phyloP scores from a whole-genome alignment of 2,113 vertebrate genomes.

The Neofelis nebulosa region DNA sequence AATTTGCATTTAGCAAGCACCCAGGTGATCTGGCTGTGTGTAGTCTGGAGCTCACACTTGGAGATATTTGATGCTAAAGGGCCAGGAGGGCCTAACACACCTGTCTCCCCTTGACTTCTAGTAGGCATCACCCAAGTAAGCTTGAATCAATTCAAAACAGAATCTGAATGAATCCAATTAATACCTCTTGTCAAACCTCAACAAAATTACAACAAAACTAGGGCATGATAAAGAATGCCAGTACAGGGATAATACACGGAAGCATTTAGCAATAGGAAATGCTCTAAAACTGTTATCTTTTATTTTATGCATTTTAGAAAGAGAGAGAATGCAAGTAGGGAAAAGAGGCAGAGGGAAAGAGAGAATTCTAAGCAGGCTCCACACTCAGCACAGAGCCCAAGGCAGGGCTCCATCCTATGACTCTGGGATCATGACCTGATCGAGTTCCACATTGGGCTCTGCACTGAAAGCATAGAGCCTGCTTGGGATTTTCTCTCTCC shows the following conservation, averaged over 20 bases:
- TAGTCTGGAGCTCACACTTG: not conserved
- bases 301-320: not conserved
- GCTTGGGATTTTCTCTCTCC: too few species aligned
- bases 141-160: not conserved
- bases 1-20: not conserved
- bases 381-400: too few species aligned
- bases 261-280: not conserved
- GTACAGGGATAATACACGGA: not conserved
- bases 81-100: not conserved
- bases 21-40: not conserved
- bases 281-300: not conserved
- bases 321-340: too few species aligned
- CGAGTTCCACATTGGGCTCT: too few species aligned
- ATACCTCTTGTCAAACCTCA: not conserved
- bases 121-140: not conserved
- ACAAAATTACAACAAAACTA: constrained; percentile 14
- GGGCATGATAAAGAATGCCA: not conserved
- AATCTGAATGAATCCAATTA: not conserved
- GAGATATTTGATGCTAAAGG: not conserved
- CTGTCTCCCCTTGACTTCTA: not conserved
- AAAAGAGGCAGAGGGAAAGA: too few species aligned
- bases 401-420: too few species aligned
- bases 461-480: too few species aligned
- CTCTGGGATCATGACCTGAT: too few species aligned
- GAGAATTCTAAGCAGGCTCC: too few species aligned